Evolutionary conservation across 2,888 invertebrate species (phyloP), one percentile per base, ranked within the genome.

Genomic region (Crioceris asparagi): DNA sequence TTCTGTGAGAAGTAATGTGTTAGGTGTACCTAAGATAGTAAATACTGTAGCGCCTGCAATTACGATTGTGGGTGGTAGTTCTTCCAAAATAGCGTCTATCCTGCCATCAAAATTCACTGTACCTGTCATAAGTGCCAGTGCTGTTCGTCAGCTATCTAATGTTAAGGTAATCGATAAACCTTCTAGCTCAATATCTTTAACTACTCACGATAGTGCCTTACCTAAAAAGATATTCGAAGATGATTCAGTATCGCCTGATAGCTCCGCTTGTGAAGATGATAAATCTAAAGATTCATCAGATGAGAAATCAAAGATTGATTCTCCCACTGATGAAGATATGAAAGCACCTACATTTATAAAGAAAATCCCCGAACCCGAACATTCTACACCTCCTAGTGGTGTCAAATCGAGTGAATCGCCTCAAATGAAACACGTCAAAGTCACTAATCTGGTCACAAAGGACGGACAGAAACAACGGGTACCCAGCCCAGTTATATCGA

Each of bases 221-320:
- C 77, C 78, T 1, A 76, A 75, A 5, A 77, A 77, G 55, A 77
- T 77, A 52, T 77, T 78, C 54, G 77, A 78, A 57, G 77, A 78
- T 48, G 77, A 77, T 46, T 74, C 71, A 0, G 71, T 74, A 1
- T 76, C 77, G 1, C 75, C 77, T 0, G 75, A 76, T 38, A 65
- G 60, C 50, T 61, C 63, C 1, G 61, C 61, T 39, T 63, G 60
- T 41, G 64, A 65, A 19, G 66, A 67, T 40, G 65, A 65, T 4
- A 61, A 61, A 41, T 48, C 50, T 7, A 61, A 60, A 45, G 57
- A 57, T 41, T 51, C 52, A 8, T 49, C 53, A 4, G 56, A 55
- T 32, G 57, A 57, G 38, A 60, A 59, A 40, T 48, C 47, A 12
- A 56, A 56, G 48, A 43, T 35, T 6, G 56, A 55, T 29, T 46